Evolutionary conservation across 2,888 invertebrate species (phyloP).

Genomic region (Punctoribates punctum): DNA sequence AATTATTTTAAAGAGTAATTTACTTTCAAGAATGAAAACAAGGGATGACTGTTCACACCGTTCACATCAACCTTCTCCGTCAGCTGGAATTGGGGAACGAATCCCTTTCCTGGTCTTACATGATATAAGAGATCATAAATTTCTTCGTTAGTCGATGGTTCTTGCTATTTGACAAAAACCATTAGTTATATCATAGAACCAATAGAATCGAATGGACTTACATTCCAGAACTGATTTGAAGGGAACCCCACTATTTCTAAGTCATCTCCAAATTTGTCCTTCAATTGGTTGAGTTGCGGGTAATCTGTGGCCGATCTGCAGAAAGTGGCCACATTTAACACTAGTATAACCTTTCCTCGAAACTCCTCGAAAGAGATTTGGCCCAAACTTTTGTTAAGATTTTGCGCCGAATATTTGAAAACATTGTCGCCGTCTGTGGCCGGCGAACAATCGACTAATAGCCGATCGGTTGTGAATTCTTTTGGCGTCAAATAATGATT

Average conservation of each 20-base stretch:
- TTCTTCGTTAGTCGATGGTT: constrained; percentile 55
- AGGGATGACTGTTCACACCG: constrained; percentile 54
- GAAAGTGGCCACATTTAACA: constrained; percentile 58
- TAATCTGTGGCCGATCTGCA: constrained; percentile 57
- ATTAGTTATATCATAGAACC: not conserved
- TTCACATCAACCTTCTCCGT: constrained; percentile 56
- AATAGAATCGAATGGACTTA: constrained; percentile 46
- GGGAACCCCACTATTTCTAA: constrained; percentile 56
- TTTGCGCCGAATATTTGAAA: not conserved
- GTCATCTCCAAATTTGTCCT: constrained; percentile 50
- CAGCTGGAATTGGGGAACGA: constrained; percentile 55
- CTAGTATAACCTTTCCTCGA: constrained; percentile 51
- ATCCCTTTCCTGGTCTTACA: constrained; percentile 57
- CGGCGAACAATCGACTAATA: not conserved
- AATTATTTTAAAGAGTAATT: not conserved
- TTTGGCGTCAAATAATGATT: not conserved
- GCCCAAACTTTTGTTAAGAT: constrained; percentile 17
- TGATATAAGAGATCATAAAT: constrained; percentile 56
- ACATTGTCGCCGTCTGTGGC: constrained; percentile 34
- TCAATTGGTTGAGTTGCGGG: constrained; percentile 57
- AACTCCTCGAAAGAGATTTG: constrained; percentile 44
- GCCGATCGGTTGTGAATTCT: not conserved
- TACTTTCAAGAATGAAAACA: constrained; percentile 57
- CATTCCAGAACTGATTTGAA: constrained; percentile 56
- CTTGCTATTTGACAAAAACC: constrained; percentile 53